These are phyloP conservation scores for Phyllotis vaccarum DNA, from an alignment of 2,797 vertebrate genomes.

Conservation along the genomic window DNA sequence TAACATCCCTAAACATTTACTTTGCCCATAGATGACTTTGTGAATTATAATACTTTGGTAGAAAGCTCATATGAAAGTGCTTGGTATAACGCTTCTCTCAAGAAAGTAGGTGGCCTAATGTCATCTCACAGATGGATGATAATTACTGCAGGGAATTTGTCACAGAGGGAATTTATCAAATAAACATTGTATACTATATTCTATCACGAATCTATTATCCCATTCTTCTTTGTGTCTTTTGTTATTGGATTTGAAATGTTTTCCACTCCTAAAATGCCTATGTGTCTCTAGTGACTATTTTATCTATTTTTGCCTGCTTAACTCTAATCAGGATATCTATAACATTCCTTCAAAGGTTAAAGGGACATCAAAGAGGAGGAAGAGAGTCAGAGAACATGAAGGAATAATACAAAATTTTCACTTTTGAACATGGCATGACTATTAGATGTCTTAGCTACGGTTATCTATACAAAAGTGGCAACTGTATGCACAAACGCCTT, in stretches of 20 bases:
- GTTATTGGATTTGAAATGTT: neutral
- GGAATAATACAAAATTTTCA: neutral
- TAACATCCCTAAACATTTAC: constrained; percentile 45
- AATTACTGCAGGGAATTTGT: constrained; percentile 65
- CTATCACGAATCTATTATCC: neutral
- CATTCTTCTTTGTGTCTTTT: neutral
- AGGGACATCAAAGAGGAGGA: neutral
- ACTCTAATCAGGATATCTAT: neutral
- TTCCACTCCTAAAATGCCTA: neutral
- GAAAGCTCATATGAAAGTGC: neutral
- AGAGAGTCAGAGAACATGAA: neutral
- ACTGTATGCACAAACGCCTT: neutral
- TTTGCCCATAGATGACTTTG: constrained; percentile 5
- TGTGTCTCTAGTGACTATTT: neutral
- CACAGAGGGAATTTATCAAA: constrained; percentile 55
- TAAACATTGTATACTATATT: constrained; percentile 11
- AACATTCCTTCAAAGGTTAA: neutral
- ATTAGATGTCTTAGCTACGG: neutral
- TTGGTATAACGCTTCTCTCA: constrained; percentile 54
- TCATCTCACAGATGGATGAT: constrained; percentile 57
- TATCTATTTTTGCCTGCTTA: neutral
- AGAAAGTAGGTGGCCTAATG: constrained; percentile 30
- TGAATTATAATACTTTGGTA: constrained; percentile 48
- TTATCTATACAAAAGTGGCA: neutral
- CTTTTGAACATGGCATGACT: no score